Conservation (phyloP, 2,797 vertebrate genomes). For the Halcyon smyrnensis region DNA sequence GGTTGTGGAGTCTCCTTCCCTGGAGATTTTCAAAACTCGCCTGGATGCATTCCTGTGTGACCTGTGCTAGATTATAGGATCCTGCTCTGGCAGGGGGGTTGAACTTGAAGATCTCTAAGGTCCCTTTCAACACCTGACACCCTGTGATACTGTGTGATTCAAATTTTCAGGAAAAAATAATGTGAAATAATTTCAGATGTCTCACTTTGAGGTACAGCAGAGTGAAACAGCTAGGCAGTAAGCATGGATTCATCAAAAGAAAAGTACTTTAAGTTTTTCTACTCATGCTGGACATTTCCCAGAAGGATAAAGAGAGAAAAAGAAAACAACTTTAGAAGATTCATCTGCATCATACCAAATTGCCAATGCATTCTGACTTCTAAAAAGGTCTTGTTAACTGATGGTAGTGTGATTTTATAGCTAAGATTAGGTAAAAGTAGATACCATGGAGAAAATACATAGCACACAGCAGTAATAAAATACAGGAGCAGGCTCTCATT, state of each 20-base stretch:
- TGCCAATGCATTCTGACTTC: neutral
- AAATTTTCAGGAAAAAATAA: neutral
- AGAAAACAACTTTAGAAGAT: neutral
- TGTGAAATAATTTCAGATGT: neutral
- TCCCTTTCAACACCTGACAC: too few species aligned
- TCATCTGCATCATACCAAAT: neutral
- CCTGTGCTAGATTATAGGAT: too few species aligned
- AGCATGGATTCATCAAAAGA: neutral
- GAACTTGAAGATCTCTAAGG: too few species aligned
- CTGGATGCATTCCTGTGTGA: too few species aligned
- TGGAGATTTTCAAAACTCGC: too few species aligned
- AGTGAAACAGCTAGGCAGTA: neutral
- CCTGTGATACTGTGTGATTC: neutral
- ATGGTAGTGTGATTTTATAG: neutral
- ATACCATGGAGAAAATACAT: slow-evolving; percentile 5
- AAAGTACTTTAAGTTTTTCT: neutral
- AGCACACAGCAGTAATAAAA: slow-evolving; percentile 8
- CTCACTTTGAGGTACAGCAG: neutral
- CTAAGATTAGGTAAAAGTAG: slow-evolving; percentile 23
- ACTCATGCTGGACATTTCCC: neutral
- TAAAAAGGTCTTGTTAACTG: slow-evolving; percentile 3
- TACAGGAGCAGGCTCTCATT: slow-evolving; percentile 14
- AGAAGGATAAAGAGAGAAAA: neutral
- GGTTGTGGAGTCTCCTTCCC: too few species aligned
- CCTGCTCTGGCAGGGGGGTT: too few species aligned